Base-by-base conservation (phyloP, 2,113 vertebrate genomes). In the Chunga burmeisteri region DNA sequence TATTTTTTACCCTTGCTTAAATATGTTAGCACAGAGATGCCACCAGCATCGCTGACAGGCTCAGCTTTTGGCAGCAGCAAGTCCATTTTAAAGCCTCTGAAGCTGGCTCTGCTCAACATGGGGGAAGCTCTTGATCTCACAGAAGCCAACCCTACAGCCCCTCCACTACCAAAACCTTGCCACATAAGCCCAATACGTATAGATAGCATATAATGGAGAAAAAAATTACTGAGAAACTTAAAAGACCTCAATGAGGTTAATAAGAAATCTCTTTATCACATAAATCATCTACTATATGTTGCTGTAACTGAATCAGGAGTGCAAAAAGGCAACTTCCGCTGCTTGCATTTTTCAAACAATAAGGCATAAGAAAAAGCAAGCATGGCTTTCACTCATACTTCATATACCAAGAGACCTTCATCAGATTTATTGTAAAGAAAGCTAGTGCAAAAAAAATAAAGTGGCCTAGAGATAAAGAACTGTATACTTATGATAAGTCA, bases 161-260 rank as follows among this genome's bases (percentile, higher is more conserved):
- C 13, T 1, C 3, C 3, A 0, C 14, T 7, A 40, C 27, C 34
- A 53, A 67, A 59, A 25, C 52, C 30, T 55, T 26, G 7, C 22
- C 40, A 38, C 1, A 0, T 44, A 67, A 78, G 23, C 34, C 55
- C 13, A 67, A 11, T 32, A 46, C 1, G 1, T 18, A 34, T 20
- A 5, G 52, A 34, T 18, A 92, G 32, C 27, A 58, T 25, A 66
- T 23, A 83, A 52, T 9, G 19, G 10, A 38, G 66, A 29, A n/a
- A 86, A 70, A 72, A 58, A 42, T 4, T 22, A 58, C 10, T 29
- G 20, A 66, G 32, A 46, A 72, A 50, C 30, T 73, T 50, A 46
- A 59, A 81, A 77, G 30, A 66, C 42, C 27, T 67, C 75, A 46
- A 8, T 16, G 30, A 78, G 34, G 29, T 85, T 90, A 87, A 46